Percentiles rank a stretch among this genome's conserved stretches.
Conservation (phyloP, 2,113 vertebrate genomes). For the Actenoides lindsayi region DNA sequence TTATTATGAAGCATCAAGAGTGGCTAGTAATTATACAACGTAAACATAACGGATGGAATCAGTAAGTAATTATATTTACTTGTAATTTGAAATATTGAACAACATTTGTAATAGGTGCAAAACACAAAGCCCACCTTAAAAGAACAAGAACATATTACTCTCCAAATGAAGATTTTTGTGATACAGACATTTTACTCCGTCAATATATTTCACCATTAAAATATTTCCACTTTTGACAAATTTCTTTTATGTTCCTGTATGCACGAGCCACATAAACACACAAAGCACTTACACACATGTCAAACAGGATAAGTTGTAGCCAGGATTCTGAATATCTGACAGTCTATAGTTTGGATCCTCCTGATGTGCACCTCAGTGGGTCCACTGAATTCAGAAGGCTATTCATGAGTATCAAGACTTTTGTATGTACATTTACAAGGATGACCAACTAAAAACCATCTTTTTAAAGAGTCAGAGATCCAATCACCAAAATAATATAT, state of each 20-base stretch:
- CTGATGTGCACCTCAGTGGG: fast-evolving
- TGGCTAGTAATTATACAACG: slow-evolving; percentile 39
- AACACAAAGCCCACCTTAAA: background rate
- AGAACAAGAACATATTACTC: background rate
- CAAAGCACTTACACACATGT: background rate
- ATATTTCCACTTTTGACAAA: background rate
- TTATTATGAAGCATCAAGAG: slow-evolving; percentile 58
- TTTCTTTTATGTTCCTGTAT: background rate
- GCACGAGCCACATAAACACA: background rate
- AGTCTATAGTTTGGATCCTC: background rate
- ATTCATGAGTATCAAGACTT: background rate
- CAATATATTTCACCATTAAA: background rate
- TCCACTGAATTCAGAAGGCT: background rate
- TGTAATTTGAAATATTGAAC: background rate
- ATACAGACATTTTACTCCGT: background rate
- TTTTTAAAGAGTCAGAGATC: background rate
- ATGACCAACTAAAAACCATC: background rate
- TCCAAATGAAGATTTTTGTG: background rate
- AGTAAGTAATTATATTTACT: slow-evolving; percentile 45
- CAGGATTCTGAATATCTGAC: background rate
- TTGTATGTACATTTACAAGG: background rate
- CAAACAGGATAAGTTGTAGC: background rate
- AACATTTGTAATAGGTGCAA: background rate
- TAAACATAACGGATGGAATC: slow-evolving; percentile 53
- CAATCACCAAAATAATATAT: background rate